phyloP scores from a whole-genome alignment of 2,113 vertebrate genomes.

The Hippocampus comes region DNA sequence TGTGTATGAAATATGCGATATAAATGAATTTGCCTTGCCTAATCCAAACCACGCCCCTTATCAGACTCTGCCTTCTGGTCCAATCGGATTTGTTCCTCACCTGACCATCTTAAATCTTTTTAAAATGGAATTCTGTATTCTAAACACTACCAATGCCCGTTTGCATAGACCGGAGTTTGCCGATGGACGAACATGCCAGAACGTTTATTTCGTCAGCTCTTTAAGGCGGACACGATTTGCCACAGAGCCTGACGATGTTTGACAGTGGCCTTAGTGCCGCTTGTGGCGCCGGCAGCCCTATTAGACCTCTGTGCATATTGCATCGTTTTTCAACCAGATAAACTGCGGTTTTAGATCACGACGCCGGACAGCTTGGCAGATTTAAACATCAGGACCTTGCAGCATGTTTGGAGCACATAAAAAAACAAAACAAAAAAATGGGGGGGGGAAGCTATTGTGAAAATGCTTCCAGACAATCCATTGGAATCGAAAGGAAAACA shows the following conservation, averaged over 20 bases:
- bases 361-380: conserved; percentile 2
- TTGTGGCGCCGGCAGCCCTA: neutral
- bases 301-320: conserved; percentile 4
- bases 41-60: no score
- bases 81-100: no score
- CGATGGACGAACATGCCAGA: neutral
- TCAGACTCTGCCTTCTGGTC: no score
- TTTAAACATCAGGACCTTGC: conserved; percentile 1
- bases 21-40: no score
- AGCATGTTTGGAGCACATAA: neutral
- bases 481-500: neutral
- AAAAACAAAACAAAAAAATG: neutral
- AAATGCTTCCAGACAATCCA: neutral
- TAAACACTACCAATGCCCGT: no score
- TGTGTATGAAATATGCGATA: no score
- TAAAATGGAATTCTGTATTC: no score
- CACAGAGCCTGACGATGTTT: neutral
- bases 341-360: conserved; percentile 5
- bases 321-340: conserved; percentile 3
- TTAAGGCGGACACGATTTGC: neutral
- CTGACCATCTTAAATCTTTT: no score
- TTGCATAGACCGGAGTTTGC: no score
- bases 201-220: neutral
- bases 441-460: neutral
- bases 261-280: neutral